Conservation (phyloP, 2,113 vertebrate species). For the Scortum barcoo region DNA sequence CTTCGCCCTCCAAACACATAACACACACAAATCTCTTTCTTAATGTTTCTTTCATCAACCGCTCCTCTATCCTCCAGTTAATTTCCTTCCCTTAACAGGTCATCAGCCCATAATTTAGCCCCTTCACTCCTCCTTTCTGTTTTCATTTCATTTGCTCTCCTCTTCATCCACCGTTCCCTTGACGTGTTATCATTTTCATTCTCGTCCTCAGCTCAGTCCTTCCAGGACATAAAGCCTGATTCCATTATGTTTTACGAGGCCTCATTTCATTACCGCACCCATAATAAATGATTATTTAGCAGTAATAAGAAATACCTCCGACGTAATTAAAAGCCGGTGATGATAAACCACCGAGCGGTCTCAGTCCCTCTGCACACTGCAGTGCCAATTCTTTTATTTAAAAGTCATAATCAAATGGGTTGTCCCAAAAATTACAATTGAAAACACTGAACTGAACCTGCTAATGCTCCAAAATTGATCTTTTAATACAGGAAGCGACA, state of each 20-base stretch:
- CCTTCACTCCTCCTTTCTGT: not conserved
- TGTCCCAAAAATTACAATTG: not conserved
- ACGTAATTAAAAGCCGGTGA: constrained; percentile 42
- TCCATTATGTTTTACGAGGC: constrained; percentile 47
- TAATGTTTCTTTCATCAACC: not conserved
- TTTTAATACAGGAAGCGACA: not conserved
- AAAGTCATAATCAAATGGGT: not conserved
- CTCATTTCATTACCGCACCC: constrained; percentile 36
- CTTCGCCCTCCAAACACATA: not conserved
- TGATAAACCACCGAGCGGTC: constrained; percentile 6
- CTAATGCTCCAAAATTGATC: not conserved
- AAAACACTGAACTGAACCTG: not conserved
- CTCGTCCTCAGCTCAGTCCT: constrained; percentile 9
- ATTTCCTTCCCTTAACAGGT: not conserved
- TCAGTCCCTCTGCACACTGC: not conserved
- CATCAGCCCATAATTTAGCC: not conserved
- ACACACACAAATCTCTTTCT: not conserved
- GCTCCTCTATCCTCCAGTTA: not conserved
- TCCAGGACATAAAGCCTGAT: constrained; percentile 37
- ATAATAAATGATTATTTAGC: constrained; percentile 49
- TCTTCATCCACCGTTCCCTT: not conserved
- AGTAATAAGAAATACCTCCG: constrained; percentile 22
- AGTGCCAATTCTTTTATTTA: not conserved
- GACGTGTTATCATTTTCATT: not conserved
- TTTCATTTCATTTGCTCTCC: constrained; percentile 4